These are phyloP conservation scores for Hoplostethus mediterraneus DNA, from an alignment of 2,797 vertebrate genomes.

Conservation along the genomic window DNA sequence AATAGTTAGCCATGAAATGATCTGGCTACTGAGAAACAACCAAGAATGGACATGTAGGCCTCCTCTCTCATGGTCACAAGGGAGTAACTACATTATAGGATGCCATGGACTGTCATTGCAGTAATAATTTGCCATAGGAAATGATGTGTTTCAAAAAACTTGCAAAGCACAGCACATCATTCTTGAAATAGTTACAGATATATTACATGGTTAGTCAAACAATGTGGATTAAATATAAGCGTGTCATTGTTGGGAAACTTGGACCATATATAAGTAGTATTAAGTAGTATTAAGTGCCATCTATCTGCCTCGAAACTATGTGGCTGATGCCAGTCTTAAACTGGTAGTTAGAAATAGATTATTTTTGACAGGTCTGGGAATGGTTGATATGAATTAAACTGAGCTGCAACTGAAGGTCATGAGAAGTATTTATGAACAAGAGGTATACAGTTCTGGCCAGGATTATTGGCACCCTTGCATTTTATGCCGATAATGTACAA, in stretches of 20 bases:
- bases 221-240: not conserved
- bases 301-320: not conserved
- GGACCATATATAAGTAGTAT: not conserved
- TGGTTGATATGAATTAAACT: constrained; percentile 8
- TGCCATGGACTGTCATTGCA: constrained; percentile 3
- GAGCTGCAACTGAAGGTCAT: constrained; percentile 24
- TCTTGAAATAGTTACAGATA: too few relatives aligned
- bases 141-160: too few relatives aligned
- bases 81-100: not conserved
- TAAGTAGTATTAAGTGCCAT: not conserved
- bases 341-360: not conserved
- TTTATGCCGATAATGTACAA: too few relatives aligned
- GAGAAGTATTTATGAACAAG: constrained; percentile 30
- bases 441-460: constrained; percentile 9
- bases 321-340: constrained; percentile 9
- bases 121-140: not conserved
- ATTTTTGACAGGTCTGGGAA: constrained; percentile 15
- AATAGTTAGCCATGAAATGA: constrained; percentile 34
- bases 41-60: constrained; percentile 28
- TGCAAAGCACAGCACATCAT: too few relatives aligned
- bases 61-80: not conserved
- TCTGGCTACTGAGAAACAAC: constrained; percentile 1
- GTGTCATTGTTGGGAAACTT: not conserved
- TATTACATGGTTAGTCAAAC: too few relatives aligned
- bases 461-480: too few relatives aligned